Evolutionary conservation across 1,140 invertebrate genomes (phyloP).

Genomic region (Caenorhabditis inopinata): DNA sequence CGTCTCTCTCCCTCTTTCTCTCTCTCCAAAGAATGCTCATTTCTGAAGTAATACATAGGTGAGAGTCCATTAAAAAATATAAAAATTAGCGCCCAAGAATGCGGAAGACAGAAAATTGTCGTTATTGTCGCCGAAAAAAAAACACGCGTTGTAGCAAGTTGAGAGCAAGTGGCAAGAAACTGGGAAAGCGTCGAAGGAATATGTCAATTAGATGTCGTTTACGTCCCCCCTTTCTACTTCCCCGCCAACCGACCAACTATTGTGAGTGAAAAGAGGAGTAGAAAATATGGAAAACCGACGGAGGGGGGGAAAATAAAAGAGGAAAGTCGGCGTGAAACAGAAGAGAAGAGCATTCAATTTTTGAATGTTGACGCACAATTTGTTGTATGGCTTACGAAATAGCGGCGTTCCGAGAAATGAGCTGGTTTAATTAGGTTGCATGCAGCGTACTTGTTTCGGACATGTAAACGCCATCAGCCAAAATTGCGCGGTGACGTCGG

Average conservation of each 20-base stretch:
- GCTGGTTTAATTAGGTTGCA: too few relatives aligned
- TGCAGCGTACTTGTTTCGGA: too few relatives aligned
- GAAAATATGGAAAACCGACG: not conserved
- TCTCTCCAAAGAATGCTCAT: not conserved
- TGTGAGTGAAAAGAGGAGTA: not conserved
- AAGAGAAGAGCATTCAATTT: slow-evolving; percentile 2
- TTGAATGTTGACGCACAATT: slow-evolving; percentile 5
- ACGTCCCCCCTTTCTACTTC: not conserved
- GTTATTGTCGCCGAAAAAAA: not conserved
- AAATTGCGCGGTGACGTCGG: too few relatives aligned
- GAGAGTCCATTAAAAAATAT: too few relatives aligned
- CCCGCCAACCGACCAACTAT: too few relatives aligned
- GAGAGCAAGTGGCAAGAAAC: not conserved
- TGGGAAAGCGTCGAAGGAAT: not conserved
- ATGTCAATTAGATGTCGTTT: slow-evolving; percentile 31
- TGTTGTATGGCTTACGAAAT: too few relatives aligned
- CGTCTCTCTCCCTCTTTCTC: too few relatives aligned
- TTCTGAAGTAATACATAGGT: not conserved
- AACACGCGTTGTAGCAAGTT: not conserved
- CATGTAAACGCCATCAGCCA: too few relatives aligned
- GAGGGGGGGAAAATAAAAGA: not conserved
- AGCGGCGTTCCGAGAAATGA: too few relatives aligned
- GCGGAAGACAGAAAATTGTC: not conserved
- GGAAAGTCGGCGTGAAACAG: not conserved
- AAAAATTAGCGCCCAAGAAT: not conserved